Evolutionary conservation across 2,797 vertebrate genomes (phyloP), one percentile per base, ranked within the genome.

Genomic region (Mormyrus hasselquistii): DNA sequence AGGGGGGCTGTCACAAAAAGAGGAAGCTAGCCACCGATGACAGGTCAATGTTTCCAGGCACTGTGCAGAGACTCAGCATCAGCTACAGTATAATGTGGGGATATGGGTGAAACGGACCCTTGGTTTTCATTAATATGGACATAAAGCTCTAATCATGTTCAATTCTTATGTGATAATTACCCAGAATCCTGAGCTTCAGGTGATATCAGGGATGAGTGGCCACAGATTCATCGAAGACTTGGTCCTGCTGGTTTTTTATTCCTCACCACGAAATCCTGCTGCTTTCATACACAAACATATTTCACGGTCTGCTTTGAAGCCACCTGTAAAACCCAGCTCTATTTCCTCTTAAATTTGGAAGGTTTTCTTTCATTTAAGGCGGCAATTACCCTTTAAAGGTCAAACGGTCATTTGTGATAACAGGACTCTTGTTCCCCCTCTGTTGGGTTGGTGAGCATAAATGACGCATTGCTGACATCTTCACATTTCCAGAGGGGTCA

Each of bases 361-460:
- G 89, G 90, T 93, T 95, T 94, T 94, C 92, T 94, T 94, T 89
- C 90, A 86, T 94, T 94, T 94, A 94, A 95, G 94, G 94, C 95
- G 92, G 90, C 94, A 95, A 95, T 95, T 96, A 95, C 94, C 94
- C 93, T 95, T 95, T 95, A 96, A 96, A 96, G 94, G 96, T 96
- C 95, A 96, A 94, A 93, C 87, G 92, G 91, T 93, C 94, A 86
- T 55, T 69, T 69, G 34, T 34, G 94, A 94, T 95, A 94, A 94
- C 90, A 92, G 90, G 92, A 92, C 93, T 93, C 94, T 92, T 41
- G 34, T 41, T 73, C 69, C 69, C 91, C 89, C 89, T 92, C 82
- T 85, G 19, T 52, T 49, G 16, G 84, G 87, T 90, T 90, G 91
- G 90, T 90, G 90, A 91, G 89, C 94, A 94, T 94, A 94, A 96